Base-by-base conservation (phyloP, 2,888 invertebrate species). In the Yponomeuta plumbellus region DNA sequence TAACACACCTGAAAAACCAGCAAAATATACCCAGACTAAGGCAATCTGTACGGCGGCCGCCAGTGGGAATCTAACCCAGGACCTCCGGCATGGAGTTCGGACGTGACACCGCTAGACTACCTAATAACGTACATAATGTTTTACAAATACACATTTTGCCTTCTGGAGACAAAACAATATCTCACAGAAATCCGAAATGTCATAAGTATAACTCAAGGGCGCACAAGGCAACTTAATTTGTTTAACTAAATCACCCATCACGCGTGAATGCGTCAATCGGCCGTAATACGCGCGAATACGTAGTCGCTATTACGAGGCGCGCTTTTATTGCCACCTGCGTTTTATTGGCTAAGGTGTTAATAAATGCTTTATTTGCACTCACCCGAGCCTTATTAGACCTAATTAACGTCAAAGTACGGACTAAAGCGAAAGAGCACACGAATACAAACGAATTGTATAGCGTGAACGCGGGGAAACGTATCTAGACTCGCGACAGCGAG, bases 271-370 rank as follows among this genome's bases (percentile, higher is more conserved):
- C 4, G 44, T 13, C 44, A 52, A 52, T 1, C 44, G 44, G 6
- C 6, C 17, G 17, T 52, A 52, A 17, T 52, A 52, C 44, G 44
- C 17, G 44, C 44, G 17, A 52, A 52, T 52, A 52, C 44, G 44
- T 5, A 52, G 13, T 52, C 44, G 44, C 44, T 59, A 59, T 59
- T 11, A 58, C 11, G 59, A 57, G 59, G 59, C 59, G 23, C 26
- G 59, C 59, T 67, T 72, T 72, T 72, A 72, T 69, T 56, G 68
- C 61, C 68, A 67, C 70, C 66, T 70, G 67, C 67, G 69, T 68
- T 72, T 72, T 71, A 72, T 71, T 69, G 69, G 67, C 66, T 13
- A 40, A 44, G 66, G 66, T 70, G 65, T 65, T 67, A n/a, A n/a
- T n/a, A n/a, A n/a, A 67, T 67, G 67, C 56, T 64, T 68, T 64